Percentiles rank a stretch among this genome's conserved stretches.
These are phyloP conservation scores for Gephyroberyx darwinii DNA, from an alignment of 2,797 vertebrate species.

Conservation along the genomic window DNA sequence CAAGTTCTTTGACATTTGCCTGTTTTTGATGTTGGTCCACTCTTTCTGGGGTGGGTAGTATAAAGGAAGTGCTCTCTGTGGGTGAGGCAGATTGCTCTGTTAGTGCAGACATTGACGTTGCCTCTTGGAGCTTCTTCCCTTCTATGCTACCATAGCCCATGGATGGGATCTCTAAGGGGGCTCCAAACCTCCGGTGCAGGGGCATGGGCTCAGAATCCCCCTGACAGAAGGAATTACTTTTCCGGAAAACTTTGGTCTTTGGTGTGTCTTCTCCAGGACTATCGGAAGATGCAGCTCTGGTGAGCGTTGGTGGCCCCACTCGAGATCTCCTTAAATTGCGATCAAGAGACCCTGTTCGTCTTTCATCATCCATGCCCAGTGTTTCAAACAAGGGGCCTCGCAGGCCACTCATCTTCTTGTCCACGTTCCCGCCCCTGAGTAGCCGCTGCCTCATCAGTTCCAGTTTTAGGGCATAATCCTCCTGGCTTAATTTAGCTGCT, in stretches of 20 bases:
- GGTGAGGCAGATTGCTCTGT: slow-evolving; percentile 77
- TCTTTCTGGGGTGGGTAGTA: slow-evolving; percentile 40
- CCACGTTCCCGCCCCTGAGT: slow-evolving; percentile 83
- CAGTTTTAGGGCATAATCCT: slow-evolving; percentile 91
- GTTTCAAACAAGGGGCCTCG: slow-evolving; percentile 94
- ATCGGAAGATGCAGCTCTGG: slow-evolving; percentile 88
- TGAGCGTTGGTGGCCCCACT: slow-evolving; percentile 69
- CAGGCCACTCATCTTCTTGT: slow-evolving; percentile 93
- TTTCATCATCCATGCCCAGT: slow-evolving; percentile 85
- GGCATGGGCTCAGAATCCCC: slow-evolving; percentile 88
- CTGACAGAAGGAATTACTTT: slow-evolving; percentile 92
- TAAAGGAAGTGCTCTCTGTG: slow-evolving; percentile 48
- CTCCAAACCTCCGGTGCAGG: slow-evolving; percentile 90
- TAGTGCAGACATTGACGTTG: slow-evolving; percentile 87
- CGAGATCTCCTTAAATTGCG: slow-evolving; percentile 78
- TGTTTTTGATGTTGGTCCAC: slow-evolving; percentile 61
- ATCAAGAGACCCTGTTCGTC: slow-evolving; percentile 74
- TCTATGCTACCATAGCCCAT: slow-evolving; percentile 66
- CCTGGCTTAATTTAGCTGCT: slow-evolving; percentile 83
- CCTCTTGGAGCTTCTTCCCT: slow-evolving; percentile 85
- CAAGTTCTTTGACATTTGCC: slow-evolving; percentile 34
- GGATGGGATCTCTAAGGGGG: slow-evolving; percentile 91
- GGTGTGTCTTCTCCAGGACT: slow-evolving; percentile 77
- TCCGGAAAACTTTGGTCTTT: slow-evolving; percentile 85
- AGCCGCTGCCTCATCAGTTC: slow-evolving; percentile 93